phyloP scores from a whole-genome alignment of 2,797 vertebrate species.

The Synaphobranchus kaupii region DNA sequence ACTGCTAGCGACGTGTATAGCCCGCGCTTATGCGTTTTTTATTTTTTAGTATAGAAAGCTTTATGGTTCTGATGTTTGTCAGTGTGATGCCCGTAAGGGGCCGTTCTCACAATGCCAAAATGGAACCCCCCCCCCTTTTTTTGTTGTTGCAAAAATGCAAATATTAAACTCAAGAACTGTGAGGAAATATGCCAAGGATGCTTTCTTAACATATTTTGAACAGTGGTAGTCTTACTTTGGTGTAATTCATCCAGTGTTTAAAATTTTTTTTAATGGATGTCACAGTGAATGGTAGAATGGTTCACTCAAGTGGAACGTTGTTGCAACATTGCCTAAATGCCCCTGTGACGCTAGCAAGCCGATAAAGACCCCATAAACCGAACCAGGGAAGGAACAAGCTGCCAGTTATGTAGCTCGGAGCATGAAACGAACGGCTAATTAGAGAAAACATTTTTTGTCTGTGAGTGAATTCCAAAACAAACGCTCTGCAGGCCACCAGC shows the following conservation, averaged over 20 bases:
- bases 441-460: background rate
- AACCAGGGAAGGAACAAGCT: background rate
- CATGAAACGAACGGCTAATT: background rate
- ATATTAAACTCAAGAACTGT: too few relatives aligned
- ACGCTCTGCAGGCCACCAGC: background rate
- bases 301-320: background rate
- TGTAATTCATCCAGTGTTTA: background rate
- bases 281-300: background rate
- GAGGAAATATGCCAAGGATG: background rate
- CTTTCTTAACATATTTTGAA: too few relatives aligned
- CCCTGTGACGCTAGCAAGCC: background rate
- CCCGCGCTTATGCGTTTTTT: constrained; percentile 49
- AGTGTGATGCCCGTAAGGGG: background rate
- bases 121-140: too few relatives aligned
- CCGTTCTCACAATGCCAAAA: background rate
- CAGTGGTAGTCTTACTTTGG: background rate
- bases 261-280: background rate
- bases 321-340: background rate
- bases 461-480: background rate
- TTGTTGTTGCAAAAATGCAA: background rate
- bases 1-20: background rate
- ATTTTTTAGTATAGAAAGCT: background rate
- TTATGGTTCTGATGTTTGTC: background rate
- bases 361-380: background rate
- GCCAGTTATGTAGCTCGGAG: background rate